Percentiles rank a stretch among this genome's conserved stretches.
Conservation (phyloP, 2,888 invertebrate species). For the Zhuqinia jingwanae region DNA sequence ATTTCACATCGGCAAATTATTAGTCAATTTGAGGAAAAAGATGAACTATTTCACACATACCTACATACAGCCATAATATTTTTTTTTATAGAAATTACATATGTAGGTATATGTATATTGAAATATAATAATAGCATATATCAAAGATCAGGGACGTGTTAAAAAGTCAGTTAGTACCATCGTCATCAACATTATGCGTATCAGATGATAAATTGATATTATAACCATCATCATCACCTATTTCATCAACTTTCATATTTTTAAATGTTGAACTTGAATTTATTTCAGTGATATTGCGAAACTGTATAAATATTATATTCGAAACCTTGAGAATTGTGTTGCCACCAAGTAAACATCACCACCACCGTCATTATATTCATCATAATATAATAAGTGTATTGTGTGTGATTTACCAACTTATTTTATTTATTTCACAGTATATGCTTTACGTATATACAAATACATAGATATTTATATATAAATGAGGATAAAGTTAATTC, state of each 20-base stretch:
- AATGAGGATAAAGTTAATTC: not conserved
- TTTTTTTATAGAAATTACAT: not conserved
- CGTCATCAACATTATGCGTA: not conserved
- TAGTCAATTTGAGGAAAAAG: conserved; percentile 39
- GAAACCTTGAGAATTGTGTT: conserved; percentile 21
- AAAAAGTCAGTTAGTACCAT: not conserved
- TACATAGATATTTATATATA: not conserved
- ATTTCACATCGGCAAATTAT: not conserved
- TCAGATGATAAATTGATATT: not conserved
- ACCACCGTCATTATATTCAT: too few relatives aligned
- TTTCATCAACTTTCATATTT: not conserved
- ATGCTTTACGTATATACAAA: too few relatives aligned
- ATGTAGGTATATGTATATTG: too few relatives aligned
- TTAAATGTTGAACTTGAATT: not conserved
- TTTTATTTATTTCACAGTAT: too few relatives aligned
- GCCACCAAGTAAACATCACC: too few relatives aligned
- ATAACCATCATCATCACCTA: not conserved
- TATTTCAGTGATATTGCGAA: conserved; percentile 8
- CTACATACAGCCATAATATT: conserved; percentile 17
- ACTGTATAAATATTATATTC: not conserved
- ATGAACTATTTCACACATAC: conserved; percentile 4
- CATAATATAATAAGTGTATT: too few relatives aligned
- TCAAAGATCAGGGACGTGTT: conserved; percentile 27
- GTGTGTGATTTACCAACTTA: too few relatives aligned
- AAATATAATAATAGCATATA: too few relatives aligned